Base-by-base conservation (phyloP, 1,140 invertebrate genomes). In the Plectus sambesii region DNA sequence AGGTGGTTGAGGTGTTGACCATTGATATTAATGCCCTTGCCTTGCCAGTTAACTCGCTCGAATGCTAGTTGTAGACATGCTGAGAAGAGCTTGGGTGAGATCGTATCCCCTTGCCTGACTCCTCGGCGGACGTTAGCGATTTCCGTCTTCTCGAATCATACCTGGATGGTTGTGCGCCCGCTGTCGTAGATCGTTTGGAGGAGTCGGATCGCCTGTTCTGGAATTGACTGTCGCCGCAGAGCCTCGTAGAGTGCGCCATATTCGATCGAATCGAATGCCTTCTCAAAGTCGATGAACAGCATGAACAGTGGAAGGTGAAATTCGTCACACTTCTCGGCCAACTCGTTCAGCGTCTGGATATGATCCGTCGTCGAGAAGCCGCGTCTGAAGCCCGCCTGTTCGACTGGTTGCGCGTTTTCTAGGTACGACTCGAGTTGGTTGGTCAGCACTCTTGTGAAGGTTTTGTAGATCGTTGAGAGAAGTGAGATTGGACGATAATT, bases 81-180 rank as follows among this genome's bases (percentile, higher is more conserved):
- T 49, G 75, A 76, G 47, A 76, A 77, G 2, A 76, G 55, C 2
- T 74, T 15, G 0, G 74, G 72, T 0, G 65, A 70, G 2, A 77
- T 59, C 0, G 74, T 71, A 43, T 77, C 74, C 0, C 76, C 75
- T 48, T 77, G 75, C 35, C 72, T 69, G 1, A 76, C 74, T 0
- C 74, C 75, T 22, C 62, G 48, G 17, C 39, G n/a, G n/a, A n/a
- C 15, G 1, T 20, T 17, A 5, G 3, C 49, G 26, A 38, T 30
- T 4, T 39, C 1, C 8, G 22, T 49, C 17, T 3, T n/a, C 8
- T 15, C 4, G 9, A 22, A n/a, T 24, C 12, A n/a, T 5, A 51
- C 15, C 4, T 15, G 3, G n/a, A 50, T 6, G 4, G 45, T 12
- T n/a, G 47, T 20, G 8, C 12, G n/a, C 3, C 48, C 47, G 15